Base-by-base conservation (phyloP, 2,113 vertebrate species). In the Poecilia latipinna region DNA sequence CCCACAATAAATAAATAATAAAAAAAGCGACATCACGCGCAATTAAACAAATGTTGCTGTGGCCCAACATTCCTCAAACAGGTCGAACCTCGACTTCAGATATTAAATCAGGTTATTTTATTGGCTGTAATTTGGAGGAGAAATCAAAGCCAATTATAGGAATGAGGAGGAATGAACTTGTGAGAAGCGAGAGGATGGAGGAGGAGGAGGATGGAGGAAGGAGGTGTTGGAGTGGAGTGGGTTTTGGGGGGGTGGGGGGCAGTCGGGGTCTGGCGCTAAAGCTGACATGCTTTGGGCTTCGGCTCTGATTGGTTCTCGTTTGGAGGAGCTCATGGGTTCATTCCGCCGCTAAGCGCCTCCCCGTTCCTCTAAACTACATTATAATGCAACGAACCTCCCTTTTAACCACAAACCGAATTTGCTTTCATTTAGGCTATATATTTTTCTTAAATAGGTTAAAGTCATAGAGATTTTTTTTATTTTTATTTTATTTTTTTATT, bases 371-470 rank as follows among this genome's bases (percentile, higher is more conserved):
- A 96, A 96, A 97, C 96, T 96, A 96, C 96, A 97, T 98, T 98
- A 97, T 97, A 99, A 98, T 97, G 96, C 96, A 96, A 95, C 96
- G 94, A 95, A 95, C 95, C 95, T 96, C 95, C 96, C 95, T 97
- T 98, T 97, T 97, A 98, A 97, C 95, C 96, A 97, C 97, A 97
- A 97, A 96, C 96, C 94, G 96, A 96, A 97, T 98, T 98, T 97
- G 96, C 96, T 96, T 96, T 97, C 96, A 97, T 98, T 95, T 96
- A 97, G 95, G 93, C 93, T 91, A 96, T 96, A 94, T 97, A 96
- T 97, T 95, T 96, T 96, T 95, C 97, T 96, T 96, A 96, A 97
- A 97, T 96, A 96, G 96, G 95, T 96, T 95, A 96, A 95, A 96
- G 94, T 95, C 96, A 94, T 96, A 97, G 96, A 95, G 96, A 94